Base-by-base conservation (phyloP, 2,113 vertebrate species). In the Ptyas mucosa region DNA sequence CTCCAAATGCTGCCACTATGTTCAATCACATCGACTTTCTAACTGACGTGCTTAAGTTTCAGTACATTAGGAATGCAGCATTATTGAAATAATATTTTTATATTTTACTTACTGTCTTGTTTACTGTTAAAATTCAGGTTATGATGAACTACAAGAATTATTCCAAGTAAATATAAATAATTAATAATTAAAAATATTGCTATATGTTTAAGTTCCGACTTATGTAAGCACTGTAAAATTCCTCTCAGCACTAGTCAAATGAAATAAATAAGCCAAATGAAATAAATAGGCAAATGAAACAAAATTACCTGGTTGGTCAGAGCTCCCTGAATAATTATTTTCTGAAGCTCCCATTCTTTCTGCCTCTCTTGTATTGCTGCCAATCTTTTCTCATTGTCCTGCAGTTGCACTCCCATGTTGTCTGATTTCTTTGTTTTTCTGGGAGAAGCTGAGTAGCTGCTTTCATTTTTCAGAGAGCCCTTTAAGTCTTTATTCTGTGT, bases 341-440 rank as follows among this genome's bases (percentile, higher is more conserved):
- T 99, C 95, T 99, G 98, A 0, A 97, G 90, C 89, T 98, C 97
- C 0, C 97, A 96, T 57, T 98, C 98, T 94, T 96, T 98, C 85
- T 98, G 97, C 87, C 98, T 98, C 93, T 98, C 97, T 87, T 98
- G 97, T 89, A 99, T 93, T 49, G 99, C 99, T n/a, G 98, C 98
- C 91, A 99, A 97, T 39, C 99, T 98, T 94, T 97, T 99, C 95
- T 96, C 89, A 93, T 99, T 99, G 95, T 98, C 99, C 97, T 98
- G 97, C 90, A 96, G 96, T 88, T 98, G 98, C 10, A 97, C 98
- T 90, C 96, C 85, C 53, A 54, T 29, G 85, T 88, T 24, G 29
- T 24, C n/a, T 18, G 49, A 21, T 9, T 75, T 85, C 29, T 89
- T 54, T 1, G 89, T 90, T 39, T 52, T 18, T 85, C 18, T 86